These are phyloP conservation scores for Pectinophora gossypiella DNA, from an alignment of 1,140 invertebrate species.

Conservation along the genomic window DNA sequence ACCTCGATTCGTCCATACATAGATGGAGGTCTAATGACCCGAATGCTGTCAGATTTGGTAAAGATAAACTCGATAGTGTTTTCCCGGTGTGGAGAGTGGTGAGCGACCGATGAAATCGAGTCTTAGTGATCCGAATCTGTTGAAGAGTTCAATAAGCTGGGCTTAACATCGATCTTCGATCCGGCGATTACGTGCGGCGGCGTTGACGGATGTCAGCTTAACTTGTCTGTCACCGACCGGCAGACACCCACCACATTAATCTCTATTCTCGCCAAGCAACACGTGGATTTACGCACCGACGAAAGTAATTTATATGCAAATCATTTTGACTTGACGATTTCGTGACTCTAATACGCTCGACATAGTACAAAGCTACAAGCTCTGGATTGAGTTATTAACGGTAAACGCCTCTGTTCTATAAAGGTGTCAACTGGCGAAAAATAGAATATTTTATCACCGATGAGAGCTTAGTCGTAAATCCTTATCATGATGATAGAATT, in stretches of 20 bases:
- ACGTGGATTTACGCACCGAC: constrained; percentile 63
- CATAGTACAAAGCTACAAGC: constrained; percentile 27
- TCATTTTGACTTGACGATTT: constrained; percentile 60
- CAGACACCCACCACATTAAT: constrained; percentile 67
- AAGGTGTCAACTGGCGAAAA: too few relatives aligned
- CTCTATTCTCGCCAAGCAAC: constrained; percentile 63
- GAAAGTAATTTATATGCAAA: constrained; percentile 73
- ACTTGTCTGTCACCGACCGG: constrained; percentile 60
- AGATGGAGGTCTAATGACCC: constrained; percentile 46
- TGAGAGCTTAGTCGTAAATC: too few relatives aligned
- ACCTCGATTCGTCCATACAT: constrained; percentile 11
- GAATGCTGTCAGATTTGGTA: constrained; percentile 60
- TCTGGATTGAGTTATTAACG: constrained; percentile 24
- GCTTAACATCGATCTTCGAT: constrained; percentile 70
- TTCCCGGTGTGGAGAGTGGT: constrained; percentile 30
- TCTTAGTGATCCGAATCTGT: constrained; percentile 53
- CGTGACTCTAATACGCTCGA: constrained; percentile 53
- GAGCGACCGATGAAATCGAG: constrained; percentile 52
- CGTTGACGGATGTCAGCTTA: constrained; percentile 74
- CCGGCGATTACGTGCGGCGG: constrained; percentile 56
- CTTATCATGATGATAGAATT: too few relatives aligned
- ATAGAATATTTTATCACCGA: too few relatives aligned
- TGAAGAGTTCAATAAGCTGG: constrained; percentile 64
- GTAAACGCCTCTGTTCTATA: too few relatives aligned
- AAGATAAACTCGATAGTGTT: constrained; percentile 50